Percentiles rank a stretch among this genome's conserved stretches.
Conservation (phyloP, 2,888 invertebrate species). For the Cotesia congregata region DNA sequence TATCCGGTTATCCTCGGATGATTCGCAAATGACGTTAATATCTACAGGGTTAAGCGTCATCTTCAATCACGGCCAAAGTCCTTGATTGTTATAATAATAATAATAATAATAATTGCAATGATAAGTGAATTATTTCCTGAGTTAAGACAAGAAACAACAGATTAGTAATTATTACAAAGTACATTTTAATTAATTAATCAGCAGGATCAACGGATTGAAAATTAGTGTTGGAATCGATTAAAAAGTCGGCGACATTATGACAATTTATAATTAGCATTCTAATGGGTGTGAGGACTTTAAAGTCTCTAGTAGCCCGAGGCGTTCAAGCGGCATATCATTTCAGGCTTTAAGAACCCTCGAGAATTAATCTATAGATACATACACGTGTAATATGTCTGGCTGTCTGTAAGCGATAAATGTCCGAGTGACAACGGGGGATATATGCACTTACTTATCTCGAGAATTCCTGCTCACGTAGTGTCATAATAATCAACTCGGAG, state of each 20-base stretch:
- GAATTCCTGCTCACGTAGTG: conserved; percentile 49
- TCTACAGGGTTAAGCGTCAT: conserved; percentile 21
- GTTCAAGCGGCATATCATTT: conserved; percentile 25
- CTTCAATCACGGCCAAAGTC: conserved; percentile 33
- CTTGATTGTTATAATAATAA: background rate
- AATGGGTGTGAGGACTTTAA: conserved; percentile 33
- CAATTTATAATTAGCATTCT: conserved; percentile 36
- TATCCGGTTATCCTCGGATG: conserved; percentile 21
- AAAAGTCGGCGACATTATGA: conserved; percentile 20
- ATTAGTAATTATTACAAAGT: conserved; percentile 13
- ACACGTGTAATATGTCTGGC: conserved; percentile 3
- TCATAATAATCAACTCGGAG: conserved; percentile 60
- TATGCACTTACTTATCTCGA: conserved; percentile 33
- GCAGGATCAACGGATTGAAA: background rate
- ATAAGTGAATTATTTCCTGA: conserved; percentile 12
- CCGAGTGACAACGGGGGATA: conserved; percentile 33
- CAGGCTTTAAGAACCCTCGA: conserved; percentile 8
- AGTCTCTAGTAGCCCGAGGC: conserved; percentile 20
- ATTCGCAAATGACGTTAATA: conserved; percentile 16
- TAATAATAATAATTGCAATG: background rate
- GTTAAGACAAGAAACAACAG: background rate
- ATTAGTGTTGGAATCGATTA: background rate
- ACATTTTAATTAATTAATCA: background rate
- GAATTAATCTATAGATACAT: conserved; percentile 13
- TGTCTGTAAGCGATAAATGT: background rate